Percentiles rank a stretch among this genome's conserved stretches.
Evolutionary conservation across 92 coral and sea anemone genomes (phyloP).

Genomic region (Galaxea fascicularis): DNA sequence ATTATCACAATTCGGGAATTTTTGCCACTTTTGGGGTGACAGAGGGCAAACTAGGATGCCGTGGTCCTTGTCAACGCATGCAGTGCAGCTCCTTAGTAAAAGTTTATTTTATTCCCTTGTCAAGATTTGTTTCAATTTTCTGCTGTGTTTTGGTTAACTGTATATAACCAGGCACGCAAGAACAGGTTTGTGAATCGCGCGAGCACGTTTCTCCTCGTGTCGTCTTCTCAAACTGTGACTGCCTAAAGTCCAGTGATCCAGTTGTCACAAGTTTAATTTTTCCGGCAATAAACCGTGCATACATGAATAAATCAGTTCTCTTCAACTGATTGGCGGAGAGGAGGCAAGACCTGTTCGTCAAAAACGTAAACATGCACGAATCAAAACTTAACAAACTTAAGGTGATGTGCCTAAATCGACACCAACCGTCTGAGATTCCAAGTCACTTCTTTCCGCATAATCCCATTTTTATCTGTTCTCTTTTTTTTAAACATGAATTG

Average conservation of each 20-base stretch:
- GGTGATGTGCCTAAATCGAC: slow-evolving; percentile 34
- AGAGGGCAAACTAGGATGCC: too few relatives aligned
- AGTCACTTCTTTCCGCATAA: slow-evolving; percentile 15
- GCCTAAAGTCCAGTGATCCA: background rate
- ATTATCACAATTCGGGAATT: too few relatives aligned
- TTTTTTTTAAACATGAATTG: slow-evolving; percentile 31
- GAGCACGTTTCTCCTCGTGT: background rate
- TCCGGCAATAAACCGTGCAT: background rate
- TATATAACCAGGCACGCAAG: too few relatives aligned
- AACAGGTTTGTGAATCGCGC: background rate
- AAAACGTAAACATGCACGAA: slow-evolving; percentile 34
- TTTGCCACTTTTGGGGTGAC: too few relatives aligned
- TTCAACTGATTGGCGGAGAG: slow-evolving; percentile 33
- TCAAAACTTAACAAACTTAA: slow-evolving; percentile 16
- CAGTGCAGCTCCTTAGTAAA: too few relatives aligned
- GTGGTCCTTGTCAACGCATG: too few relatives aligned
- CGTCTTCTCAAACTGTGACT: too few relatives aligned
- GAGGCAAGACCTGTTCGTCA: slow-evolving; percentile 28
- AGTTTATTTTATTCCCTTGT: too few relatives aligned
- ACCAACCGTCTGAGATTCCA: background rate
- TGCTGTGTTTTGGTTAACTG: too few relatives aligned
- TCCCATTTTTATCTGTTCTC: background rate
- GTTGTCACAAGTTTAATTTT: background rate
- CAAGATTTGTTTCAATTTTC: too few relatives aligned
- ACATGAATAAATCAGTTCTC: slow-evolving; percentile 23